Percentiles rank a stretch among this genome's conserved stretches.
phyloP scores from a whole-genome alignment of 2,113 vertebrate species.

The Halichoeres trimaculatus region DNA sequence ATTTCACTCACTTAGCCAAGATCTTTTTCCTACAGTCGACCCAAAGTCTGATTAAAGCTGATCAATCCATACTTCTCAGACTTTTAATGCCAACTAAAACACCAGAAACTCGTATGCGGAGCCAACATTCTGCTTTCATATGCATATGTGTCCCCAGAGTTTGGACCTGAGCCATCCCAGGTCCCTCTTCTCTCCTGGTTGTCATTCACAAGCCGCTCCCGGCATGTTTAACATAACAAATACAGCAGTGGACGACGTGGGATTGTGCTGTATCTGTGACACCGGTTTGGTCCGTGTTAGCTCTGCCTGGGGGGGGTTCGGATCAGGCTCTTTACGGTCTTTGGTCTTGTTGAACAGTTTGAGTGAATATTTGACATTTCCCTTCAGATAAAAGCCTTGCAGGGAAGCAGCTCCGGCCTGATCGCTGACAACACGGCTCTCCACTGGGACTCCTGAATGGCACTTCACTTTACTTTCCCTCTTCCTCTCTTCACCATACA shows the following conservation, averaged over 20 bases:
- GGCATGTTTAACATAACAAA: background rate
- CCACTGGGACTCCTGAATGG: slow-evolving; percentile 31
- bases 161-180: background rate
- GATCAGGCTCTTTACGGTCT: slow-evolving; percentile 26
- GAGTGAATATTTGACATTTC: slow-evolving; percentile 59
- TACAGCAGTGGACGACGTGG: background rate
- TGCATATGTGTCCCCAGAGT: background rate
- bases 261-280: slow-evolving; percentile 1
- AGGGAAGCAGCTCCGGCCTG: slow-evolving; percentile 23
- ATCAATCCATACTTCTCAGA: no score
- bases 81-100: no score
- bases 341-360: slow-evolving; percentile 36
- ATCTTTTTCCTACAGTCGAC: no score
- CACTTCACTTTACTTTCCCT: slow-evolving; percentile 13
- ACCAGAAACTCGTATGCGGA: no score
- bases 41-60: no score
- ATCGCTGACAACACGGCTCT: slow-evolving; percentile 29
- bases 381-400: slow-evolving; percentile 39
- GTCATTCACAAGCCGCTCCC: background rate
- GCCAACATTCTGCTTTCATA: no score
- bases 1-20: no score
- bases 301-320: background rate
- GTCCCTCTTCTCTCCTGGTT: background rate
- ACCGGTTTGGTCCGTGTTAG: slow-evolving; percentile 3
- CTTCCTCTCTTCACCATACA: background rate